Conservation (phyloP, 2,888 invertebrate genomes). For the Callimorpha dominula region DNA sequence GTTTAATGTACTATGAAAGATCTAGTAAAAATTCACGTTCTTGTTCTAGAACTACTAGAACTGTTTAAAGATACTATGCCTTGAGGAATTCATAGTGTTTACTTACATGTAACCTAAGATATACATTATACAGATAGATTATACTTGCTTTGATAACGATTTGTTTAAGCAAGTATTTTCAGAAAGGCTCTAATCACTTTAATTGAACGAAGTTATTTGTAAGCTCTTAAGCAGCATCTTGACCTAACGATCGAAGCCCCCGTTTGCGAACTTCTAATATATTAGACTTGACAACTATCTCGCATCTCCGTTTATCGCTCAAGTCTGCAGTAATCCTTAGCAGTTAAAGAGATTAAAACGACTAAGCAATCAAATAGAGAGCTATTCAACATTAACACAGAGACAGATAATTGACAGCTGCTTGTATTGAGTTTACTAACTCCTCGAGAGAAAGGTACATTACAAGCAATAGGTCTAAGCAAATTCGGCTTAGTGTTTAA, state of each 20-base stretch:
- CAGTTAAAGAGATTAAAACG: constrained; percentile 1
- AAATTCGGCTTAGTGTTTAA: not conserved
- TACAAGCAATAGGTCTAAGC: not conserved
- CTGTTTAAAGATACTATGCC: not conserved
- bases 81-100: too few species aligned
- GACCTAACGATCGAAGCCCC: not conserved
- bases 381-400: constrained; percentile 1
- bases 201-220: not conserved
- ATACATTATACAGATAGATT: too few species aligned
- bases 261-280: not conserved
- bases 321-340: not conserved
- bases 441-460: not conserved
- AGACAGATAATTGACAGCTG: constrained; percentile 2
- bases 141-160: too few species aligned
- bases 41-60: too few species aligned
- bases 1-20: too few species aligned
- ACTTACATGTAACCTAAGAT: too few species aligned
- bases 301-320: constrained; percentile 5
- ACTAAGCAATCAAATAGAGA: not conserved
- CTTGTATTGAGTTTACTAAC: not conserved
- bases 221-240: not conserved
- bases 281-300: constrained; percentile 1
- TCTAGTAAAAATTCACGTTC: too few species aligned
- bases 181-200: not conserved
- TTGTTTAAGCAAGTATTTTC: too few species aligned